phyloP scores from a whole-genome alignment of 2,797 vertebrate species.

The Cirrhinus mrigala region DNA sequence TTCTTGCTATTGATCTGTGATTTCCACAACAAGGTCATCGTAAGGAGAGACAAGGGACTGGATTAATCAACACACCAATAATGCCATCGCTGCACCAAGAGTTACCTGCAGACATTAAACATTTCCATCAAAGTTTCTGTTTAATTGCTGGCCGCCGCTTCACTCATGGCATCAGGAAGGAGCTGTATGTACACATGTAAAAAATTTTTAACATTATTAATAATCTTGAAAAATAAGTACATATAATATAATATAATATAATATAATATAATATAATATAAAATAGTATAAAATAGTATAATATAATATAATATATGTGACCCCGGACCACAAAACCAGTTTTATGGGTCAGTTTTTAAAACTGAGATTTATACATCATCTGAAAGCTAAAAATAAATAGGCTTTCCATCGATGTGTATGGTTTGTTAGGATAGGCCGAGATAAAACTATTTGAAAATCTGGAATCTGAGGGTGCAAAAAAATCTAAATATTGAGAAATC shows the following conservation, averaged over 20 bases:
- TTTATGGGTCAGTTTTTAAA: too few relatives aligned
- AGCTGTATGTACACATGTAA: constrained; percentile 32
- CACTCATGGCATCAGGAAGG: constrained; percentile 68
- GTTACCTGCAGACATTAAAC: constrained; percentile 60
- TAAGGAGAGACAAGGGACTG: constrained; percentile 56
- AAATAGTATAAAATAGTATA: too few relatives aligned
- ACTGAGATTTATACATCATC: too few relatives aligned
- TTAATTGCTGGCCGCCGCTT: constrained; percentile 66
- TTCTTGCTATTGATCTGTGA: constrained; percentile 63
- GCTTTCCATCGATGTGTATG: too few relatives aligned
- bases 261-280: background rate
- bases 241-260: background rate
- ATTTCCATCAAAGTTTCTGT: constrained; percentile 64
- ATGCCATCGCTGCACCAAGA: constrained; percentile 39
- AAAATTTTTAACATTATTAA: background rate
- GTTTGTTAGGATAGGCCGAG: too few relatives aligned
- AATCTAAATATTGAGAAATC: too few relatives aligned
- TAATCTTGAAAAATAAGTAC: background rate
- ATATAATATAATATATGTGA: background rate
- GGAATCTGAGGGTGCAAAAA: too few relatives aligned
- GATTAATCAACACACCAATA: constrained; percentile 74
- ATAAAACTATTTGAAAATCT: too few relatives aligned
- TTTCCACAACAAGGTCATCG: constrained; percentile 57
- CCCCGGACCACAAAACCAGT: too few relatives aligned
- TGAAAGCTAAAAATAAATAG: too few relatives aligned